Evolutionary conservation across 1,140 invertebrate species (phyloP).

Genomic region (Telenomus remus): DNA sequence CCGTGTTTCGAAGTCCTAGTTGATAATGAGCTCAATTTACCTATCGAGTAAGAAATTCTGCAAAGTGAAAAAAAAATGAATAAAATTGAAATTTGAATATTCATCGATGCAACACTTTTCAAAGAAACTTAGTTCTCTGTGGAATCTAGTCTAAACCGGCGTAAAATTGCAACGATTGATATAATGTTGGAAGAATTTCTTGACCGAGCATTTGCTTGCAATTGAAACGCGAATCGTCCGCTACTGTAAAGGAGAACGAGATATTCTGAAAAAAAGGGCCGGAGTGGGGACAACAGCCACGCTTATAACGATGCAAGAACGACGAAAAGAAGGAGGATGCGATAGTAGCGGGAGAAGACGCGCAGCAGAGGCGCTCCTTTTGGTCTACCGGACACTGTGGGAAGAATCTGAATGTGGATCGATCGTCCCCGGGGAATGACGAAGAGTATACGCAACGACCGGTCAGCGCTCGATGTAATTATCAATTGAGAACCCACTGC

Average conservation of each 20-base stretch:
- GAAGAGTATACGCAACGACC: conserved; percentile 25
- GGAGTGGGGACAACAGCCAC: conserved; percentile 60
- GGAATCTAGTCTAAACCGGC: too few species aligned
- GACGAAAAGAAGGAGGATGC: conserved; percentile 29
- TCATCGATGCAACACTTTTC: too few species aligned
- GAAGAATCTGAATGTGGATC: conserved; percentile 66
- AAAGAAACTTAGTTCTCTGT: too few species aligned
- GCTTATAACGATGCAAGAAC: conserved; percentile 56
- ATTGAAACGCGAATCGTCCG: conserved; percentile 15
- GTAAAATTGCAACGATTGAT: too few species aligned
- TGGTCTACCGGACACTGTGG: conserved; percentile 70
- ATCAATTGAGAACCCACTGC: conserved; percentile 55
- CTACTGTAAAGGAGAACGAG: conserved; percentile 31
- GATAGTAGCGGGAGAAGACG: conserved; percentile 45
- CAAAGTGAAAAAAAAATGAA: too few species aligned
- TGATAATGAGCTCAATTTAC: too few species aligned
- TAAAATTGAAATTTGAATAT: too few species aligned
- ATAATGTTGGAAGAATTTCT: too few species aligned
- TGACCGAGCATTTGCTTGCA: too few species aligned
- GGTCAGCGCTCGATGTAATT: conserved; percentile 46
- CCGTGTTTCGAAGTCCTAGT: too few species aligned
- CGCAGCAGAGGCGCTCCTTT: conserved; percentile 54
- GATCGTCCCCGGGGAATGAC: conserved; percentile 46
- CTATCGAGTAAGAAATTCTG: too few species aligned
- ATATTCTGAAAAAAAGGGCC: conserved; percentile 8